phyloP scores from a whole-genome alignment of 2,888 invertebrate species.

The Meteorus colon region DNA sequence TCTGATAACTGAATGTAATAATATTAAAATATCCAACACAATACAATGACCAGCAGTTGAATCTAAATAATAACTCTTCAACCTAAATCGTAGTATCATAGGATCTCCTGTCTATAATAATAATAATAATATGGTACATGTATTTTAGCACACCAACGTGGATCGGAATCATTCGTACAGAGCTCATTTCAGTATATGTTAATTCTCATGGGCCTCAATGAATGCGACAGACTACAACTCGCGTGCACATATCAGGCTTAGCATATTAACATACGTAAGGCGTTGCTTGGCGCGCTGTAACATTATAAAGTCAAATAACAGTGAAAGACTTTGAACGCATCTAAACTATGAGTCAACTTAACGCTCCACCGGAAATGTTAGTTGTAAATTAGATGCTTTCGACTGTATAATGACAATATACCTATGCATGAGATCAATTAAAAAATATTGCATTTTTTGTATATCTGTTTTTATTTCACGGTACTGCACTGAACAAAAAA shows the following conservation, averaged over 20 bases:
- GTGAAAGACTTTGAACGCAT: conserved; percentile 26
- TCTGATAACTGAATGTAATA: no score
- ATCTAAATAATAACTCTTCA: no score
- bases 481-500: no score
- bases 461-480: no score
- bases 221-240: conserved; percentile 40
- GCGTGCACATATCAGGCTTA: conserved; percentile 58
- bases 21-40: no score
- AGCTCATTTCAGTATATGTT: conserved; percentile 53
- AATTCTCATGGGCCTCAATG: conserved; percentile 52
- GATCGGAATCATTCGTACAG: background rate
- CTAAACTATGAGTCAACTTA: conserved; percentile 46
- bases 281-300: conserved; percentile 46
- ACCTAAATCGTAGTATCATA: no score
- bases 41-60: no score
- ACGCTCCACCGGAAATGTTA: conserved; percentile 49
- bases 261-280: conserved; percentile 64
- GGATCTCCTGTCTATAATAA: no score
- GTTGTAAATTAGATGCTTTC: conserved; percentile 51
- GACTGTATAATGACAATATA: background rate
- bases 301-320: conserved; percentile 66
- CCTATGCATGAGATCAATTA: no score
- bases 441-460: no score
- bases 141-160: no score
- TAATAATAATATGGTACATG: no score